phyloP scores from a whole-genome alignment of 2,888 invertebrate species.

The Ochropleura plecta region DNA sequence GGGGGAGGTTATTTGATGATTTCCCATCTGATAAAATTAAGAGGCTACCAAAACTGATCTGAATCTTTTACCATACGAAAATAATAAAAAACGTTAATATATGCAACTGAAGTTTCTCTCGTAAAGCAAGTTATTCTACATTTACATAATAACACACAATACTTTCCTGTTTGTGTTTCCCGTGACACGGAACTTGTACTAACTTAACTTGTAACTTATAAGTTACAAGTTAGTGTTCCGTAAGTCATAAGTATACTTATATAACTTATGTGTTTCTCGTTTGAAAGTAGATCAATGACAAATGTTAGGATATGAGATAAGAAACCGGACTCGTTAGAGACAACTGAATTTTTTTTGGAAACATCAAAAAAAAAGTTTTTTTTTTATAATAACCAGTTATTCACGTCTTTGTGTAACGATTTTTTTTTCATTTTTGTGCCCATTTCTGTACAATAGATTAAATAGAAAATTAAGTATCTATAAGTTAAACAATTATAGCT shows the following conservation, averaged over 20 bases:
- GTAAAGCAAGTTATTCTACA: slow-evolving; percentile 42
- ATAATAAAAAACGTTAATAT: slow-evolving; percentile 4
- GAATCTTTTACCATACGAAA: slow-evolving; percentile 1
- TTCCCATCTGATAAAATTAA: no score
- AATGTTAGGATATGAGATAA: slow-evolving; percentile 18
- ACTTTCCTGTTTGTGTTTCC: slow-evolving; percentile 61
- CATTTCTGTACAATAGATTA: no score
- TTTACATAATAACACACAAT: slow-evolving; percentile 49
- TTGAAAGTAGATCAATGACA: slow-evolving; percentile 51
- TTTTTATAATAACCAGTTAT: no score
- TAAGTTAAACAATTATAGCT: no score
- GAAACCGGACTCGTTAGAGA: no score
- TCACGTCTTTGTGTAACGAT: no score
- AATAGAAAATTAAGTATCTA: no score
- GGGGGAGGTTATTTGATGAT: no score
- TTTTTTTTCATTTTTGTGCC: no score
- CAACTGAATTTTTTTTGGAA: no score
- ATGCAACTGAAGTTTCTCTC: slow-evolving; percentile 37
- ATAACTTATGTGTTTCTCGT: slow-evolving; percentile 26
- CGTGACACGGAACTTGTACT: slow-evolving; percentile 60
- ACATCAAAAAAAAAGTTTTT: no score
- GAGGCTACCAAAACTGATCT: neutral
- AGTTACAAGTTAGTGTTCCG: no score
- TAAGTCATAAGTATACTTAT: slow-evolving; percentile 16
- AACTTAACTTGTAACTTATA: slow-evolving; percentile 25